Conservation (phyloP, 2,797 vertebrate species). For the Sebastes variabilis region DNA sequence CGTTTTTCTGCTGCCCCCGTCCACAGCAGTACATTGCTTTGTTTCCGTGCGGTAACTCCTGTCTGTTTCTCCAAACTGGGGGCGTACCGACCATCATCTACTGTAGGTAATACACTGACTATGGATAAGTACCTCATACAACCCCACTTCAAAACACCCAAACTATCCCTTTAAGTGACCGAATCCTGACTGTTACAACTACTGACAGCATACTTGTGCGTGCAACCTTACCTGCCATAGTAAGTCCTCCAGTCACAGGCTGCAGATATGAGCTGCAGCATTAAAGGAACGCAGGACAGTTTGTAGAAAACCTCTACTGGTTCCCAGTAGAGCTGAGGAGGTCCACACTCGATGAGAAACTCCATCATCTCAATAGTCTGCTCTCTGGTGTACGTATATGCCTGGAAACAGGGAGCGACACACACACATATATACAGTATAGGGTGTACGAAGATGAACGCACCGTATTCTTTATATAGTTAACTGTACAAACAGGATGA, state of each 20-base stretch:
- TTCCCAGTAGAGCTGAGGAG: conserved; percentile 92
- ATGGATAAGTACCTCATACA: background rate
- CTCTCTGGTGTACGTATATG: conserved; percentile 90
- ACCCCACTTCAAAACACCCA: background rate
- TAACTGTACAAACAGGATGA: background rate
- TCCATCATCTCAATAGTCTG: conserved; percentile 98
- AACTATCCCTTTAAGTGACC: background rate
- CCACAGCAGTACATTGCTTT: background rate
- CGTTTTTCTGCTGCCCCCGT: background rate
- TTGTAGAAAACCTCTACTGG: conserved; percentile 95
- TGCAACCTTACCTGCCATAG: conserved; percentile 88
- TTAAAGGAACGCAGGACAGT: conserved; percentile 91
- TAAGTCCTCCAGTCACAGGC: conserved; percentile 97
- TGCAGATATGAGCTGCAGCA: conserved; percentile 94
- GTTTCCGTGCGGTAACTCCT: background rate
- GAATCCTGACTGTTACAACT: no score
- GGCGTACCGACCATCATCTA: background rate
- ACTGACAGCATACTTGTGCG: background rate
- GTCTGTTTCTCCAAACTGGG: background rate
- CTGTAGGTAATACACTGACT: background rate
- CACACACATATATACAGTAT: background rate
- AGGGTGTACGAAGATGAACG: background rate
- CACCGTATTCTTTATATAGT: background rate
- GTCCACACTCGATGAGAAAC: conserved; percentile 93
- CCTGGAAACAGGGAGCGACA: conserved; percentile 71